These are phyloP conservation scores for Procavia capensis DNA, from an alignment of 2,113 vertebrate species.

Conservation along the genomic window DNA sequence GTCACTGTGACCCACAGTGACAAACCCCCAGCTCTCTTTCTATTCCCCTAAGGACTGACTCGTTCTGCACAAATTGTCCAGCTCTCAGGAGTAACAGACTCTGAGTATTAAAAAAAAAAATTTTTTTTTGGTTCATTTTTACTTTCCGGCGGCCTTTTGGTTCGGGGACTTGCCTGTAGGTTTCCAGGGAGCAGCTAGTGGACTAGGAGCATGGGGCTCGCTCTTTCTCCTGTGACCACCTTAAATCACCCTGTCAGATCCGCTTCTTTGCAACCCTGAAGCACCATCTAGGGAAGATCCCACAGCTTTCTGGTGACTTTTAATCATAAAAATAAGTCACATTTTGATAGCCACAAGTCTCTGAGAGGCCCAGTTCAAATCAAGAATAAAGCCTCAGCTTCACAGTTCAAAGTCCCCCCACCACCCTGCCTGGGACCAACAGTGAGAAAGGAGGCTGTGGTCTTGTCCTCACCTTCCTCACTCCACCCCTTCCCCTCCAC, in stretches of 20 bases:
- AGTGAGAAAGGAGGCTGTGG: background rate
- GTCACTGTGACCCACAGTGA: conserved; percentile 5
- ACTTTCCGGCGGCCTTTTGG: too few relatives aligned
- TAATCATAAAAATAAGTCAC: background rate
- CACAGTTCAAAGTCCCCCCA: too few relatives aligned
- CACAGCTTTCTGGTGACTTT: background rate
- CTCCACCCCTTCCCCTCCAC: too few relatives aligned
- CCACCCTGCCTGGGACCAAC: background rate
- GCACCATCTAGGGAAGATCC: background rate
- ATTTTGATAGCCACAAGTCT: background rate
- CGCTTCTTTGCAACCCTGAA: background rate
- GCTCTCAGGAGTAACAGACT: background rate
- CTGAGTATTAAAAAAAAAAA: too few relatives aligned
- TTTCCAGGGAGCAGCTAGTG: too few relatives aligned
- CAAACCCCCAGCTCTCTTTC: background rate
- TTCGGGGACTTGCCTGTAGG: too few relatives aligned
- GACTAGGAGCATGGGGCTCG: background rate
- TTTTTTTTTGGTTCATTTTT: too few relatives aligned
- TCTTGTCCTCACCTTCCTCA: background rate
- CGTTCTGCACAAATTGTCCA: background rate
- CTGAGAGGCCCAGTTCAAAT: background rate
- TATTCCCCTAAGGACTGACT: background rate
- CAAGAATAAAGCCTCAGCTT: too few relatives aligned
- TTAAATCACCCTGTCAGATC: background rate
- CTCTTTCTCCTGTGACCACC: background rate